Conservation (phyloP, 2,797 vertebrate genomes). For the Chloroceryle amazona region DNA sequence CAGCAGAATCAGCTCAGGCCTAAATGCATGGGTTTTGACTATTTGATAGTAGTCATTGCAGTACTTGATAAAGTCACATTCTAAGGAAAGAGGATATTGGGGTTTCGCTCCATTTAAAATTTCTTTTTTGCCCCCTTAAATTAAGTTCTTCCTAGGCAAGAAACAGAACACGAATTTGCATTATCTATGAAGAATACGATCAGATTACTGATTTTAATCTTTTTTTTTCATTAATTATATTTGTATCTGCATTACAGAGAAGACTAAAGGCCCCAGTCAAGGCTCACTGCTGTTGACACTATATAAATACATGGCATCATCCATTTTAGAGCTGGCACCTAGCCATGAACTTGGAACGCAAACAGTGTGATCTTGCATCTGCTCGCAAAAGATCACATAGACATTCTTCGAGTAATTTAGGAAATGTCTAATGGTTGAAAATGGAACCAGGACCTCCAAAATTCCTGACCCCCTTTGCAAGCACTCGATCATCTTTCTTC, state of each 20-base stretch:
- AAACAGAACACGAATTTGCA: background rate
- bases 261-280: background rate
- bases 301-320: background rate
- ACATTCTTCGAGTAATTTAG: background rate
- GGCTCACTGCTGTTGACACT: background rate
- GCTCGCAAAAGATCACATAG: background rate
- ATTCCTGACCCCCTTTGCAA: background rate
- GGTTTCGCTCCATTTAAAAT: background rate
- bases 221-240: background rate
- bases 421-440: background rate
- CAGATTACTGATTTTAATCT: background rate
- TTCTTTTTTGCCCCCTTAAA: background rate
- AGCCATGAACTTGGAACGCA: background rate
- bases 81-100: background rate
- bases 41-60: background rate
- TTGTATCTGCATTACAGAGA: background rate
- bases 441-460: background rate
- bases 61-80: background rate
- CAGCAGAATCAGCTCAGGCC: background rate
- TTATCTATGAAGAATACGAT: background rate
- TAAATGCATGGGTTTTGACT: background rate
- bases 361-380: background rate
- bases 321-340: background rate
- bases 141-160: background rate
- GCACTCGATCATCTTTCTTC: background rate